phyloP scores from a whole-genome alignment of 2,888 invertebrate genomes.

The Drosophila emarginata region DNA sequence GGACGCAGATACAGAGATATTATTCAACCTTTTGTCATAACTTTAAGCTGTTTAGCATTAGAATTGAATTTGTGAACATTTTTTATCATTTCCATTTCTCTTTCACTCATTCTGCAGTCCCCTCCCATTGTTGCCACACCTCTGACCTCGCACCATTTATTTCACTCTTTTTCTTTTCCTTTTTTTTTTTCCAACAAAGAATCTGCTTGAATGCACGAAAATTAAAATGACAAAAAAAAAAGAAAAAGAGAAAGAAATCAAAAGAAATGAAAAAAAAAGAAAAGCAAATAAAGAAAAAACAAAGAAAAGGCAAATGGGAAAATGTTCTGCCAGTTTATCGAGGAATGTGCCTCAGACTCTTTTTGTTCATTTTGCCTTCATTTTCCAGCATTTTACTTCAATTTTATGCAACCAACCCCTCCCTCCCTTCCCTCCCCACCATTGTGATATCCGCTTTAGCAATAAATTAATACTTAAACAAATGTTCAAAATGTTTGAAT shows the following conservation, averaged over 20 bases:
- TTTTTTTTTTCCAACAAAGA: conserved; percentile 6
- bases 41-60: background rate
- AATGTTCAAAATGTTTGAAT: conserved; percentile 12
- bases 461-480: conserved; percentile 47
- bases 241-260: background rate
- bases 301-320: conserved; percentile 32
- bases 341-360: background rate
- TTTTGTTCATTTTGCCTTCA: conserved; percentile 22
- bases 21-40: background rate
- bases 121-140: background rate
- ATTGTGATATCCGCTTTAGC: conserved; percentile 34
- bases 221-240: conserved; percentile 1
- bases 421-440: background rate
- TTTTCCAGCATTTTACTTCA: background rate
- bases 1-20: background rate
- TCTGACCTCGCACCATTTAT: background rate
- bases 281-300: conserved; percentile 48
- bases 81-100: background rate
- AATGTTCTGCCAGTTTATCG: conserved; percentile 25
- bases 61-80: background rate
- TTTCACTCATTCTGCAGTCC: background rate
- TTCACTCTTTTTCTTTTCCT: background rate
- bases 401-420: background rate
- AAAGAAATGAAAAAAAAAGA: conserved; percentile 43
- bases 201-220: conserved; percentile 7